Evolutionary conservation across 1,140 invertebrate genomes (phyloP), one percentile per base, ranked within the genome.

Genomic region (Drosophila rufa): DNA sequence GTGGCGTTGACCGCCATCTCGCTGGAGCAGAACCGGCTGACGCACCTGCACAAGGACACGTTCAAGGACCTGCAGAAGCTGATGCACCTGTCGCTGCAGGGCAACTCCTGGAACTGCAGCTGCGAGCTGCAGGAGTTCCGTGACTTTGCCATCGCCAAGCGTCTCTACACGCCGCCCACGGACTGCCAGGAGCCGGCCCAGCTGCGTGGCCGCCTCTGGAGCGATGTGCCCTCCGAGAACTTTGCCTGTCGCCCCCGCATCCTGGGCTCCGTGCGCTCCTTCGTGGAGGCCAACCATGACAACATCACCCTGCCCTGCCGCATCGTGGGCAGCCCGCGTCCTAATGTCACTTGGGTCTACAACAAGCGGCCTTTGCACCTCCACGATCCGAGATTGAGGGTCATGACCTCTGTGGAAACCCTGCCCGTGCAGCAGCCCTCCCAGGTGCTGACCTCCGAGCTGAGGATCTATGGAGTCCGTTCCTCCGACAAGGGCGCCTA

Each of bases 71-170:
- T 97, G 36, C 93, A 93, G 0, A 95, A 94, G 38, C 92, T 98
- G 17, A 94, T 94, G n/a, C 96, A 96, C 71, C 92, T 98, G 2
- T 96, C 95, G 58, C 93, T 98, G 1, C 94, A 96, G 60, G 95
- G 96, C 62, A 98, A 98, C 92, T 96, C 96, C 0, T 98, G 98
- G 98, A 95, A 95, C 46, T 98, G 98, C 85, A 97, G 98, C 92
- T 98, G 98, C 80, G 94, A 95, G 62, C 93, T 98, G 50, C 95
- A 96, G 79, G 94, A 94, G 8, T 97, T 98, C 71, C 94, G 96
- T 25, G 95, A 97, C 75, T 98, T 96, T 95, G 94, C 96, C 11
- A 94, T 97, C 1, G 94, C 94, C 36, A 94, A 94, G 40, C 96
- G 96, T n/a, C 92, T 97, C 1, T 96, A 97, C 67, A 95, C 95